Conservation (phyloP, 1,140 invertebrate genomes). For the Delia radicum region DNA sequence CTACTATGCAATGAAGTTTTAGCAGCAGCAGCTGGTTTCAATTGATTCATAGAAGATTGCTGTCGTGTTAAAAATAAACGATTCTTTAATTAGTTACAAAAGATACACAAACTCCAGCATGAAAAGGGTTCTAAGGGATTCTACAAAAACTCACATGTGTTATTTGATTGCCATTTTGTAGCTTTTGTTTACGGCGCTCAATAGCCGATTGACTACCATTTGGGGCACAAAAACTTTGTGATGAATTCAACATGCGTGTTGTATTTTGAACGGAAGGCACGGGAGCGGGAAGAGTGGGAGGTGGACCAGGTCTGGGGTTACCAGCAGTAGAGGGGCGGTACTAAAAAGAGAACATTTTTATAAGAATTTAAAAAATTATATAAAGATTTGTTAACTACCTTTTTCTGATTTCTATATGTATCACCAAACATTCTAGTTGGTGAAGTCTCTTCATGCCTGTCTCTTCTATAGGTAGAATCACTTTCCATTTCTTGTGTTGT, state of each 20-base stretch:
- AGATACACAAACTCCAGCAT: not conserved
- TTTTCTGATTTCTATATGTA: constrained; percentile 50
- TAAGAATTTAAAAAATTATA: not conserved
- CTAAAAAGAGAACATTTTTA: not conserved
- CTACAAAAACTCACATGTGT: constrained; percentile 25
- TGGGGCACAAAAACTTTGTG: constrained; percentile 59
- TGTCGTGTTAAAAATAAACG: constrained; percentile 25
- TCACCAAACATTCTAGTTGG: constrained; percentile 63
- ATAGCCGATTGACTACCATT: constrained; percentile 45
- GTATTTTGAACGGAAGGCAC: constrained; percentile 58
- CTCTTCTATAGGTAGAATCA: constrained; percentile 44
- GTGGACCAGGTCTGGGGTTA: constrained; percentile 59
- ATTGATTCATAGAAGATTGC: constrained; percentile 37
- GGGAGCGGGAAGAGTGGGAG: constrained; percentile 66
- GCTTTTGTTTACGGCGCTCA: constrained; percentile 50
- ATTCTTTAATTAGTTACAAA: not conserved
- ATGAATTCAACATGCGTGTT: constrained; percentile 57
- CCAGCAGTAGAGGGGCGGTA: constrained; percentile 39
- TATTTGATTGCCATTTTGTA: constrained; percentile 44
- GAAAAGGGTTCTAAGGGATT: not conserved
- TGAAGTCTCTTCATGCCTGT: constrained; percentile 56
- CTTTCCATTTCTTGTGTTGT: constrained; percentile 36
- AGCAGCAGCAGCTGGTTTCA: constrained; percentile 57
- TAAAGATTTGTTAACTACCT: constrained; percentile 26
- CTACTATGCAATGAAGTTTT: constrained; percentile 83